Conservation (phyloP, 2,113 vertebrate genomes). For the Barnardius zonarius region DNA sequence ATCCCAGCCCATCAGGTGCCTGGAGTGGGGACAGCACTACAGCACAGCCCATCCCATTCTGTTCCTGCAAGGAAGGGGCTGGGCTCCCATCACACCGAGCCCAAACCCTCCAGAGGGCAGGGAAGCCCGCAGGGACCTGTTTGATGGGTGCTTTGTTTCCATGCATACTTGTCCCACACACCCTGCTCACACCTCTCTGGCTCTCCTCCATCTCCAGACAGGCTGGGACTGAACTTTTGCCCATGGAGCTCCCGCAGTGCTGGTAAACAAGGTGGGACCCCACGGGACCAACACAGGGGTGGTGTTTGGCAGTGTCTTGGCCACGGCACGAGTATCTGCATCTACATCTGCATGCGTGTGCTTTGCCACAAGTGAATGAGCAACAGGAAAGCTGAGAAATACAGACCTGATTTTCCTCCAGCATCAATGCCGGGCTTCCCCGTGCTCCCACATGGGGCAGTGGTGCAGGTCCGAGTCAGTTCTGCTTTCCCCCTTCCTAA, state of each 20-base stretch:
- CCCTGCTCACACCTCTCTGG: background rate
- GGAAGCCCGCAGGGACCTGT: background rate
- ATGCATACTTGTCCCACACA: background rate
- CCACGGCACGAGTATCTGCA: background rate
- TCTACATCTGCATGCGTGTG: rapidly evolving
- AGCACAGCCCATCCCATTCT: background rate
- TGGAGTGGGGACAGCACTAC: rapidly evolving
- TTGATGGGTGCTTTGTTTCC: background rate
- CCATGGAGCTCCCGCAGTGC: background rate
- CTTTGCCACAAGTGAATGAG: background rate
- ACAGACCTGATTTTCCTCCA: rapidly evolving
- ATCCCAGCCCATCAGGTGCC: background rate
- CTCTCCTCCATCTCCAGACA: background rate
- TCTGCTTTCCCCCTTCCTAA: rapidly evolving
- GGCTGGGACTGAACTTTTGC: background rate
- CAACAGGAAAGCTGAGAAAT: background rate
- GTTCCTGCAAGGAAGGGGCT: background rate
- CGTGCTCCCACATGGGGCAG: background rate
- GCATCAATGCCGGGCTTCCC: background rate
- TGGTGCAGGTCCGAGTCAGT: background rate
- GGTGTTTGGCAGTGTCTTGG: background rate
- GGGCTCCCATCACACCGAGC: background rate
- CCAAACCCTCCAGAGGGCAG: rapidly evolving
- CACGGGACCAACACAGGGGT: rapidly evolving
- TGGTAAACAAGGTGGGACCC: rapidly evolving